These are phyloP conservation scores for Scortum barcoo DNA, from an alignment of 2,113 vertebrate genomes.

Conservation along the genomic window DNA sequence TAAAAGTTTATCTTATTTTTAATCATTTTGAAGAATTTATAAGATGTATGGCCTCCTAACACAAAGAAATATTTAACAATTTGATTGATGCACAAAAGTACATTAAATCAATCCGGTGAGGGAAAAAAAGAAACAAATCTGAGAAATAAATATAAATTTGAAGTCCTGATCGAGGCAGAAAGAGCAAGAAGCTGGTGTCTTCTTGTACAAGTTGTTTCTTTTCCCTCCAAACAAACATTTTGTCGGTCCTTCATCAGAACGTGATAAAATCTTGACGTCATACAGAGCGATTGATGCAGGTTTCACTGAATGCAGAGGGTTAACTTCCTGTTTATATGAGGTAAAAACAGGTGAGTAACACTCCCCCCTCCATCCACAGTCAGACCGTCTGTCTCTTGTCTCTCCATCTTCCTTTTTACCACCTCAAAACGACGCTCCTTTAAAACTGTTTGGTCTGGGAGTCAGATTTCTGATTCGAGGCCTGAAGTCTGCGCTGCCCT, in stretches of 20 bases:
- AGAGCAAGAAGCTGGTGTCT: not conserved
- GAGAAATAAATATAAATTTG: no score
- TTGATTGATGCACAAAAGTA: not conserved
- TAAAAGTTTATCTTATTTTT: no score
- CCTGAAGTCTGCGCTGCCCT: conserved; percentile 21
- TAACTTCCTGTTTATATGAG: not conserved
- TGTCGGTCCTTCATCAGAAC: not conserved
- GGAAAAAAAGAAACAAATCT: not conserved
- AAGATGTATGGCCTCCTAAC: not conserved
- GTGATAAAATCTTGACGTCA: no score
- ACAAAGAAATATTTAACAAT: not conserved
- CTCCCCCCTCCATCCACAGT: not conserved
- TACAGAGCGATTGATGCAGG: not conserved
- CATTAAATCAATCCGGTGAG: not conserved
- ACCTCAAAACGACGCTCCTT: conserved; percentile 18
- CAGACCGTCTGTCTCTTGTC: conserved; percentile 16
- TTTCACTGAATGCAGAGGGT: not conserved
- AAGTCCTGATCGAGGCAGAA: not conserved
- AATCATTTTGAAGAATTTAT: no score
- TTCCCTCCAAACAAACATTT: not conserved
- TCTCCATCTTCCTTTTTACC: not conserved
- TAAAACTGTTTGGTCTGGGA: conserved; percentile 28
- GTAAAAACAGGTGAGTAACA: not conserved
- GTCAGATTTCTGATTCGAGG: not conserved
- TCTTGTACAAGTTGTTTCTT: not conserved